Evolutionary conservation across 2,888 invertebrate species (phyloP).

Genomic region (Dynastes maya): DNA sequence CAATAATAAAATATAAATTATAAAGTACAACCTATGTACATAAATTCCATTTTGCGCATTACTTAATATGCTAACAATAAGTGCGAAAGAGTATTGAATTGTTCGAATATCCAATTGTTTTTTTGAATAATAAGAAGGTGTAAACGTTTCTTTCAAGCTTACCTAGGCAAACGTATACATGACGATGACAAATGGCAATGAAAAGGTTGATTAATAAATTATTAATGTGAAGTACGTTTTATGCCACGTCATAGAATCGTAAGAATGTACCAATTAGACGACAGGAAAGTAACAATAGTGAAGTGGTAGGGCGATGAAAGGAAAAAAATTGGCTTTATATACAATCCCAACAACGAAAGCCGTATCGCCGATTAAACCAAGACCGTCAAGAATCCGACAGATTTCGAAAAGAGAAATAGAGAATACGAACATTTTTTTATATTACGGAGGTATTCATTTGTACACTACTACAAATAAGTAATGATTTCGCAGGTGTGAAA

Average conservation of each 20-base stretch:
- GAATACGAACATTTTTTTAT: too few relatives aligned
- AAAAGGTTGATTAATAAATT: slow-evolving; percentile 34
- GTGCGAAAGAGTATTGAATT: too few relatives aligned
- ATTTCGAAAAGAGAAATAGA: too few relatives aligned
- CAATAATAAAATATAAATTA: too few relatives aligned
- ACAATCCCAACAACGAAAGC: background rate
- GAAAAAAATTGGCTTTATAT: background rate
- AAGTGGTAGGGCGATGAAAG: slow-evolving; percentile 15
- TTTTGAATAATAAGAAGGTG: slow-evolving; percentile 29
- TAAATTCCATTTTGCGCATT: too few relatives aligned
- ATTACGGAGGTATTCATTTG: too few relatives aligned
- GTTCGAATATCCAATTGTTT: background rate
- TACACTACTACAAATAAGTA: too few relatives aligned
- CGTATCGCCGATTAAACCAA: background rate
- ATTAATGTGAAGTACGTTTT: slow-evolving; percentile 26
- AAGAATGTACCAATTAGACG: slow-evolving; percentile 32
- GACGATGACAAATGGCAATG: slow-evolving; percentile 45
- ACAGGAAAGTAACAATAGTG: slow-evolving; percentile 23
- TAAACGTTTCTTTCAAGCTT: slow-evolving; percentile 23
- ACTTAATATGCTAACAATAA: background rate
- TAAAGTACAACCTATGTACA: too few relatives aligned
- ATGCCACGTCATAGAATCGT: slow-evolving; percentile 22
- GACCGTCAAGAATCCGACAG: background rate
- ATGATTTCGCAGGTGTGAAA: too few relatives aligned
- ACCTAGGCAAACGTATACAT: background rate